Evolutionary conservation across 2,113 vertebrate genomes (phyloP), one percentile per base, ranked within the genome.

Genomic region (Salminus brasiliensis): DNA sequence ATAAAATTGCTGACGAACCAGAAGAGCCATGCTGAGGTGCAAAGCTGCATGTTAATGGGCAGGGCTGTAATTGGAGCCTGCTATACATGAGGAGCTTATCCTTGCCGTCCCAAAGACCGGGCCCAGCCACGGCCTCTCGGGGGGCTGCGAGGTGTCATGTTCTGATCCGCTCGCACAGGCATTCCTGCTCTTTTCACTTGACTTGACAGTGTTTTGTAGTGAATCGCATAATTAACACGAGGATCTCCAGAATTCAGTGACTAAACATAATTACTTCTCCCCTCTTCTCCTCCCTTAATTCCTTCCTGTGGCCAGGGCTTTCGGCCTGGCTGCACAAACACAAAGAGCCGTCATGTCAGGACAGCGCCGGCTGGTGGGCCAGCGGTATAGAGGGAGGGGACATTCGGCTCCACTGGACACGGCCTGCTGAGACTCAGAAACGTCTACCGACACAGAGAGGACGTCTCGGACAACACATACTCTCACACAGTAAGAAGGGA

Each of bases 201-300:
- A 94, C 93, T 84, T 89, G 90, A 86, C 90, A 89, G 82, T 94
- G 93, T 81, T 96, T 95, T 95, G 91, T 85, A 79, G 85, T 84
- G 84, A 82, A 86, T 85, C 83, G 91, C 92, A 93, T 95, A 95
- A 95, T 96, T 96, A 96, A 95, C 92, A 89, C 92, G 91, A 92
- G 93, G 94, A 94, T 95, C 95, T 95, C 92, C 93, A 95, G 92
- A 95, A 95, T 90, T 93, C 95, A 95, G 88, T 96, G 95, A 95
- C 95, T 96, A 95, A 95, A 95, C 94, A 94, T 96, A 96, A 96
- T 96, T 94, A 92, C 94, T 94, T 93, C 94, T 95, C 94, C 93
- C 92, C 95, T 83, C 81, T 78, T 95, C 94, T 82, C 91, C 94
- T 94, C 93, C 72, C 55, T 78, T 85, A 85, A 85, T 83, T 85